Percentiles rank a stretch among this genome's conserved stretches.
Conservation (phyloP, 2,888 invertebrate genomes). For the Perizoma affinitatum region DNA sequence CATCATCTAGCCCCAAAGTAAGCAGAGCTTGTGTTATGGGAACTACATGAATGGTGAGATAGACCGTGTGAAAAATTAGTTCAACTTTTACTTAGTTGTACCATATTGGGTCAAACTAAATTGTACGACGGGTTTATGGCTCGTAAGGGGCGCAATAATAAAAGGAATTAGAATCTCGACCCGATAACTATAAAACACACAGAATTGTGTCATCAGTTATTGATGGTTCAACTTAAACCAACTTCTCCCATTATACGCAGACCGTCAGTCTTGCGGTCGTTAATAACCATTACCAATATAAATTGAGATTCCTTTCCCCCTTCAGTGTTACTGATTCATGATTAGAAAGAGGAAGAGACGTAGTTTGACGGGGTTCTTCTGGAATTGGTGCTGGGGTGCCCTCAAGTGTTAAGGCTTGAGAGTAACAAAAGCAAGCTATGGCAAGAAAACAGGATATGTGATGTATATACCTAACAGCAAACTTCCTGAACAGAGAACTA, state of each 20-base stretch:
- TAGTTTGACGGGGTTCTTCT: constrained; percentile 41
- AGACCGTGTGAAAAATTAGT: no score
- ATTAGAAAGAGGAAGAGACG: constrained; percentile 33
- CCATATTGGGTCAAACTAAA: no score
- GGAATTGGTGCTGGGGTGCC: constrained; percentile 44
- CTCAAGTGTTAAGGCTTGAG: constrained; percentile 45
- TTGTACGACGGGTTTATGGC: no score
- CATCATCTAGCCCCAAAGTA: no score
- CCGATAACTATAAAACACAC: constrained; percentile 41
- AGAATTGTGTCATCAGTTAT: constrained; percentile 69
- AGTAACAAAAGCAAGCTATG: constrained; percentile 7
- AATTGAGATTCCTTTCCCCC: constrained; percentile 45
- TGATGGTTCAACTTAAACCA: constrained; percentile 67
- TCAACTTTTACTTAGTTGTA: no score
- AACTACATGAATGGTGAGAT: no score
- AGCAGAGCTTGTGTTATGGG: no score
- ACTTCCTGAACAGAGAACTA: no score
- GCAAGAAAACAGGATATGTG: neutral
- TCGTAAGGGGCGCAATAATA: no score
- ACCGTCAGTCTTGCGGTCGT: constrained; percentile 64
- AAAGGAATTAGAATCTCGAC: constrained; percentile 11
- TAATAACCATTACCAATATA: constrained; percentile 58
- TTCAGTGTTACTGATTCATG: constrained; percentile 29
- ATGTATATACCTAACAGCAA: neutral
- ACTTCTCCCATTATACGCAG: constrained; percentile 68